Evolutionary conservation across 2,113 vertebrate species (phyloP).

Genomic region (Heterochromis multidens): DNA sequence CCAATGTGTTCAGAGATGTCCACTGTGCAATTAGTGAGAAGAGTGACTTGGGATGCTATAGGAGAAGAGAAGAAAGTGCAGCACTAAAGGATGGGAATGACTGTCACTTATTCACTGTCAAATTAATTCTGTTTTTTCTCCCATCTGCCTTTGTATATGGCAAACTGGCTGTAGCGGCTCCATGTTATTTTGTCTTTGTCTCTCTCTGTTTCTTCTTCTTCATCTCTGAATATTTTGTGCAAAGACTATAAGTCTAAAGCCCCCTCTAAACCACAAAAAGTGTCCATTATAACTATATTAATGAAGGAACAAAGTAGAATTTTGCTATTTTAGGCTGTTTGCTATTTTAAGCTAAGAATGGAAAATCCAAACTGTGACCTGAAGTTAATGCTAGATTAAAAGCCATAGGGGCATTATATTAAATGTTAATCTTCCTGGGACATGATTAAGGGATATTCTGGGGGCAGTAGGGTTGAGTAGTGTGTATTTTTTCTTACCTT

Average conservation of each 20-base stretch:
- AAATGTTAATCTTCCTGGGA: not conserved
- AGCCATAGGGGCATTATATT: not conserved
- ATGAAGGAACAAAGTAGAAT: not conserved
- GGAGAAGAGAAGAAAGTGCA: conserved; percentile 58
- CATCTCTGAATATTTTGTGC: conserved; percentile 66
- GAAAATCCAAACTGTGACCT: not conserved
- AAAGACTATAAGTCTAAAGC: conserved; percentile 55
- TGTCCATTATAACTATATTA: not conserved
- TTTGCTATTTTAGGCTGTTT: not conserved
- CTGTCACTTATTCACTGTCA: conserved; percentile 86
- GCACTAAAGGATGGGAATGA: conserved; percentile 69
- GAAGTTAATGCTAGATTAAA: not conserved
- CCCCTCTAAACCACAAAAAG: not conserved
- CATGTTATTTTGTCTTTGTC: conserved; percentile 6
- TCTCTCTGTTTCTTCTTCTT: not conserved
- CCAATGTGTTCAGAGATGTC: conserved; percentile 79
- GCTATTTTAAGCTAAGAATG: not conserved
- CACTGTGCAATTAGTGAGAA: conserved; percentile 81
- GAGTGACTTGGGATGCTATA: conserved; percentile 29
- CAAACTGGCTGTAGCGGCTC: conserved; percentile 27
- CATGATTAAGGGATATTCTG: not conserved
- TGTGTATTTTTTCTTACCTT: not conserved
- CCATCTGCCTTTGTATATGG: conserved; percentile 71
- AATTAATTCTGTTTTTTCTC: conserved; percentile 82
- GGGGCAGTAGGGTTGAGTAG: not conserved